Evolutionary conservation across 92 coral and sea anemone genomes (phyloP).

Genomic region (Phenganax marumi): DNA sequence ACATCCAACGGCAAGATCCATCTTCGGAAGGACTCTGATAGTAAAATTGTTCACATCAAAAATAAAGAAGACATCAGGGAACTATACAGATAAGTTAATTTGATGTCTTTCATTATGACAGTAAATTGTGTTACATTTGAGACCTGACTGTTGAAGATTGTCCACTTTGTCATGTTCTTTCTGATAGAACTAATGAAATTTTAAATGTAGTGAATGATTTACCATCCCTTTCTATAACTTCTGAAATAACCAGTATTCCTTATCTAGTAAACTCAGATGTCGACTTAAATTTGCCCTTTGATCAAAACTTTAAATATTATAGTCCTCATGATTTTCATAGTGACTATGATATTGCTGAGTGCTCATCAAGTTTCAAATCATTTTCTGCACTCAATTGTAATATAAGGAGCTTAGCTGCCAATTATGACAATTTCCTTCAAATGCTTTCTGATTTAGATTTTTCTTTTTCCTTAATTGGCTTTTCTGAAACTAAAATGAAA

Average conservation of each 20-base stretch:
- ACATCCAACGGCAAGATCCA: conserved; percentile 38
- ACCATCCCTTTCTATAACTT: conserved; percentile 35
- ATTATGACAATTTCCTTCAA: neutral
- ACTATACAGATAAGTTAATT: neutral
- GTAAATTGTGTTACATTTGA: no score
- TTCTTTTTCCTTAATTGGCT: conserved; percentile 15
- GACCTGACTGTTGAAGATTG: neutral
- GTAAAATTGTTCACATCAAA: neutral
- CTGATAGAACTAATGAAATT: neutral
- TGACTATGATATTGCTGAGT: conserved; percentile 20
- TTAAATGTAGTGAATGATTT: neutral
- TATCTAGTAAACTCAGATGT: conserved; percentile 36
- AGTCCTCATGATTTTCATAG: conserved; percentile 36
- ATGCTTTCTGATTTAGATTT: conserved; percentile 11
- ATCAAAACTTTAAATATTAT: conserved; percentile 41
- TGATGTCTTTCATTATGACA: neutral
- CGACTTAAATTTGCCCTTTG: conserved; percentile 44
- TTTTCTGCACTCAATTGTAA: conserved; percentile 23
- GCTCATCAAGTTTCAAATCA: neutral
- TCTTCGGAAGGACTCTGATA: conserved; percentile 23
- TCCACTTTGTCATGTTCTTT: neutral
- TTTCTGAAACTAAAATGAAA: conserved; percentile 13
- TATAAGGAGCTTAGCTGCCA: conserved; percentile 13
- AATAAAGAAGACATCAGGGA: conserved; percentile 8
- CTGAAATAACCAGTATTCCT: conserved; percentile 21